Evolutionary conservation across 2,113 vertebrate species (phyloP).

Genomic region (Mormyrus lacerda): DNA sequence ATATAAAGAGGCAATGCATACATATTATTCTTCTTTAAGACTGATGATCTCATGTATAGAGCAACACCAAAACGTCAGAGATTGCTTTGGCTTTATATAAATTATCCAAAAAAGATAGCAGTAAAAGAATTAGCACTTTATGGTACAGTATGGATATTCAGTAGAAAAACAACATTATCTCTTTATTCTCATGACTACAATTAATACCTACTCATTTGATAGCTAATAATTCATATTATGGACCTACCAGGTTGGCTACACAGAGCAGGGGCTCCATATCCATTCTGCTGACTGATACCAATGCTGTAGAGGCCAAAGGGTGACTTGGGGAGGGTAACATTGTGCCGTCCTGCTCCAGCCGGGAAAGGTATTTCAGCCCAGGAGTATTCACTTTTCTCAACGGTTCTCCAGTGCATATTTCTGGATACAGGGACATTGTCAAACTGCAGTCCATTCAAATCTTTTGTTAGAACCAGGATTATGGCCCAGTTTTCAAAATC

Average conservation of each 20-base stretch:
- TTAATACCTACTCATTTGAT: background rate
- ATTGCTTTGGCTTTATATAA: background rate
- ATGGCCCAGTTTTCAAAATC: slow-evolving; percentile 49
- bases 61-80: background rate
- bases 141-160: background rate
- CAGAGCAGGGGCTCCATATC: slow-evolving; percentile 53
- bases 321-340: slow-evolving; percentile 30
- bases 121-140: background rate
- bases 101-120: background rate
- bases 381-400: slow-evolving; percentile 56
- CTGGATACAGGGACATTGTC: slow-evolving; percentile 35
- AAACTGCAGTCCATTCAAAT: slow-evolving; percentile 31
- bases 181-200: too few species aligned
- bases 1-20: too few species aligned
- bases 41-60: background rate
- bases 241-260: slow-evolving; percentile 49
- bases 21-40: background rate
- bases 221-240: background rate
- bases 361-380: slow-evolving; percentile 51
- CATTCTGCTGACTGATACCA: slow-evolving; percentile 42
- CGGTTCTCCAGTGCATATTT: slow-evolving; percentile 42
- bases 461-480: slow-evolving; percentile 45
- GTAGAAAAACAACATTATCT: background rate
- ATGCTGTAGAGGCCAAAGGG: slow-evolving; percentile 59
- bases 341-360: slow-evolving; percentile 17